Conservation (phyloP, 2,888 invertebrate genomes). For the Melanargia galathea region DNA sequence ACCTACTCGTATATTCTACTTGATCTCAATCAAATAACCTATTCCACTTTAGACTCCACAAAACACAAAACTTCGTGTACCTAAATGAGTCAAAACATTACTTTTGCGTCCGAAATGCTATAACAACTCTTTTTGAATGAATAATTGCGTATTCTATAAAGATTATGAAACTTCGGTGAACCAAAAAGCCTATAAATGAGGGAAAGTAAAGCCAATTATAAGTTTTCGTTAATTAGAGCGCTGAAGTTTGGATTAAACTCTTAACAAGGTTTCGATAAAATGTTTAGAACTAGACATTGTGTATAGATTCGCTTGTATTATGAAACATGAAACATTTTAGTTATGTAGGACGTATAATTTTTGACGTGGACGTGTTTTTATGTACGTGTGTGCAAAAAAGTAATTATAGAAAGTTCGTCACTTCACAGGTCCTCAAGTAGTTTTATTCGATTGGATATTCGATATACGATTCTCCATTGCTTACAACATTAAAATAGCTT, state of each 20-base stretch:
- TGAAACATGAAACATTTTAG: neutral
- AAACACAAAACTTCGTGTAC: too few relatives aligned
- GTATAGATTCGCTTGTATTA: constrained; percentile 14
- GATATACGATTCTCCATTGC: too few relatives aligned
- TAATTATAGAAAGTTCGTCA: too few relatives aligned
- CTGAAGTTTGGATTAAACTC: constrained; percentile 28
- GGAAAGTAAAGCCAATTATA: constrained; percentile 41
- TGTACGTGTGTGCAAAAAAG: too few relatives aligned
- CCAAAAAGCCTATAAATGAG: constrained; percentile 34
- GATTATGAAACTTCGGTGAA: constrained; percentile 28
- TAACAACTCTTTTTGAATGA: constrained; percentile 15
- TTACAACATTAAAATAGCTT: too few relatives aligned
- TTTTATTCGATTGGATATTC: too few relatives aligned
- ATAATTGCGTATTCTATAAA: constrained; percentile 18
- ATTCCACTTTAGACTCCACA: neutral
- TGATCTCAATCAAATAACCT: too few relatives aligned
- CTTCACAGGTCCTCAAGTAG: too few relatives aligned
- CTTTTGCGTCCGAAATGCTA: neutral
- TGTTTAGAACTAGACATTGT: constrained; percentile 30
- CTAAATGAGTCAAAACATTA: neutral
- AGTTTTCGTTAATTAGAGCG: constrained; percentile 41
- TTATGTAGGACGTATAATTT: too few relatives aligned
- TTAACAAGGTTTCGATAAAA: constrained; percentile 36
- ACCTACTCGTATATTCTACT: too few relatives aligned
- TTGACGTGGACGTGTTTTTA: too few relatives aligned